phyloP scores from a whole-genome alignment of 2,888 invertebrate species.

The Andrena marginata region DNA sequence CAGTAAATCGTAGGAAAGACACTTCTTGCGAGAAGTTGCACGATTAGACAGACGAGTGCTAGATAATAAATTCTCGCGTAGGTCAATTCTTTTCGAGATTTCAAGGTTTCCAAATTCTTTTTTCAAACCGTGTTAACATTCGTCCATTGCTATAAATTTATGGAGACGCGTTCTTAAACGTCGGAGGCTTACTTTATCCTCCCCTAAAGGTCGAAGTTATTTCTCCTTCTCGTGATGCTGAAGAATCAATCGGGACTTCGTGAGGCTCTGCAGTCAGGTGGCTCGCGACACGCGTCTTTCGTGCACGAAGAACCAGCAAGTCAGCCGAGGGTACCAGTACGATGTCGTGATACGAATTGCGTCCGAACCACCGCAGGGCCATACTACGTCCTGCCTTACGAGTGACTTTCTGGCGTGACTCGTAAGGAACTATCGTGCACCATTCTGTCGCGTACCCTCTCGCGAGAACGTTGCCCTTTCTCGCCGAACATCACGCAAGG shows the following conservation, averaged over 20 bases:
- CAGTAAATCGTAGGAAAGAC: neutral
- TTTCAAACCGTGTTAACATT: neutral
- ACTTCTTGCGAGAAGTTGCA: neutral
- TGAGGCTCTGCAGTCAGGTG: conserved; percentile 39
- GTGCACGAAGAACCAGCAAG: conserved; percentile 52
- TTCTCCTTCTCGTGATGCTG: conserved; percentile 50
- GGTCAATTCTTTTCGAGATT: no score
- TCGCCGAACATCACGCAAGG: conserved; percentile 34
- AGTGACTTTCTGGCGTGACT: conserved; percentile 62
- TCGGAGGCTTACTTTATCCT: neutral
- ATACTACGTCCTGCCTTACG: conserved; percentile 37
- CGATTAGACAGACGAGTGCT: no score
- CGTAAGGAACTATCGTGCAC: conserved; percentile 30
- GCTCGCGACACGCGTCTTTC: conserved; percentile 53
- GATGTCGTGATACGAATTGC: conserved; percentile 58
- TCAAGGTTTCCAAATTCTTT: neutral
- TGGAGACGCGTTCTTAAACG: neutral
- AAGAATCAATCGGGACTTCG: conserved; percentile 62
- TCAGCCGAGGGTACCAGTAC: conserved; percentile 20
- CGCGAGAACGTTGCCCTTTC: conserved; percentile 15
- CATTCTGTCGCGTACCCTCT: conserved; percentile 25
- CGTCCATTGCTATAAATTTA: neutral
- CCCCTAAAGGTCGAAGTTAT: conserved; percentile 25
- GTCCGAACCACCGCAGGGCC: conserved; percentile 8
- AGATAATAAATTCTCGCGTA: no score